A percentile compares a stretch with the other conserved stretches of the same genome.
Conservation (phyloP, 2,797 vertebrate genomes). For the Todus mexicanus region DNA sequence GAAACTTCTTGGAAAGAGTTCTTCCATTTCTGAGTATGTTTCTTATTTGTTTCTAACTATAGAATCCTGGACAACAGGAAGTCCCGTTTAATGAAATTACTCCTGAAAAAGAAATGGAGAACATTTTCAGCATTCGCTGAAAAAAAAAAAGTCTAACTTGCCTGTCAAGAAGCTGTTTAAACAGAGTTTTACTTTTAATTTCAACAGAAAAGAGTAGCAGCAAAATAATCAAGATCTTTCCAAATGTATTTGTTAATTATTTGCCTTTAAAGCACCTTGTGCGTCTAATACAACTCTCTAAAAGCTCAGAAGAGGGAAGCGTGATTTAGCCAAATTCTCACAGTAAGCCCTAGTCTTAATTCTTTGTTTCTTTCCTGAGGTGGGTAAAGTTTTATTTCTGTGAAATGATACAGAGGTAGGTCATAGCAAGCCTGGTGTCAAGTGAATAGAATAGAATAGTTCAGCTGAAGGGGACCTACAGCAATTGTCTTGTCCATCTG, state of each 20-base stretch:
- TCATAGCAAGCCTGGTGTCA: neutral
- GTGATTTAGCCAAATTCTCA: neutral
- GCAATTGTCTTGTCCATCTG: neutral
- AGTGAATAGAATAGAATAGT: accelerated
- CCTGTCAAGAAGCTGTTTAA: neutral
- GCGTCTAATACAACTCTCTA: neutral
- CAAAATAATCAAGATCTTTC: neutral
- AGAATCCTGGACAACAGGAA: neutral
- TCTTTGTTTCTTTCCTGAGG: neutral
- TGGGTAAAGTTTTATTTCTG: neutral
- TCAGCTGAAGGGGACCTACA: neutral
- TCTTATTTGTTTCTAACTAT: neutral
- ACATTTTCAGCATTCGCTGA: too few relatives aligned
- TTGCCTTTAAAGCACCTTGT: neutral
- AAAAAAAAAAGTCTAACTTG: neutral
- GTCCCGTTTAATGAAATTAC: neutral
- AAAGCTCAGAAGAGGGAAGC: neutral
- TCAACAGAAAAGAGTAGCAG: neutral
- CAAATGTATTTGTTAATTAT: neutral
- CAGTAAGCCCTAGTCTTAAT: neutral
- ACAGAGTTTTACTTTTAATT: neutral
- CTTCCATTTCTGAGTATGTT: neutral
- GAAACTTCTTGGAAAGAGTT: neutral
- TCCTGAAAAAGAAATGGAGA: neutral
- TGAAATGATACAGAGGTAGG: neutral